Evolutionary conservation across 2,113 vertebrate species (phyloP), one percentile per base, ranked within the genome.

Genomic region (Trichomycterus rosablanca): DNA sequence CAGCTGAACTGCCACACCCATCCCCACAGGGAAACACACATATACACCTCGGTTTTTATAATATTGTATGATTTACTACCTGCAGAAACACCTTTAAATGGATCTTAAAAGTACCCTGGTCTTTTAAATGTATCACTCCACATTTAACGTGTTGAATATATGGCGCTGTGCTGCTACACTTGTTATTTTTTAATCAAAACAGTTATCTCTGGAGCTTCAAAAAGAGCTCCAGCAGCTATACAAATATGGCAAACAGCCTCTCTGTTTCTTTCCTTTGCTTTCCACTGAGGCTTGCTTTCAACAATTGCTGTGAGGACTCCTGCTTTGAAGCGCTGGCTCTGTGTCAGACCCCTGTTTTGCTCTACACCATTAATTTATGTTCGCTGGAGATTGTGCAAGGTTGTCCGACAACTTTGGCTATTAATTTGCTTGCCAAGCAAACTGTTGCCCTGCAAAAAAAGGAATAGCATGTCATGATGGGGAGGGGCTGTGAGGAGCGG

Each of bases 361-460:
- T 90, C 86, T 89, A 88, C 87, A 91, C 88, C 88, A 89, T 87
- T 91, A 89, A 89, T 91, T 93, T 88, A 90, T 92, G 90, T 91
- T 91, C 87, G 89, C 84, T 91, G 86, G 88, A 90, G 88, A 89
- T 87, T 86, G 88, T 86, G 89, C 85, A 89, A 90, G 87, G 89
- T 89, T 91, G 86, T 89, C 83, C 82, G 87, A 88, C 86, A 87
- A 84, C 87, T 89, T 86, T 86, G 84, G 82, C 84, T 84, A 87
- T 82, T 82, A 76, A 85, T 87, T 84, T 74, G 80, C 83, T 83
- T 90, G 89, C 86, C 88, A 89, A 89, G 87, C 87, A 89, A 86
- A 80, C 86, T 81, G 84, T 76, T 76, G 76, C 70, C 69, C 72
- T 72, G 79, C 49, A 80, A 87, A 85, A 80, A 85, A 74, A 78